These are phyloP conservation scores for Ischnura elegans DNA, from an alignment of 2,888 invertebrate genomes.

Conservation along the genomic window DNA sequence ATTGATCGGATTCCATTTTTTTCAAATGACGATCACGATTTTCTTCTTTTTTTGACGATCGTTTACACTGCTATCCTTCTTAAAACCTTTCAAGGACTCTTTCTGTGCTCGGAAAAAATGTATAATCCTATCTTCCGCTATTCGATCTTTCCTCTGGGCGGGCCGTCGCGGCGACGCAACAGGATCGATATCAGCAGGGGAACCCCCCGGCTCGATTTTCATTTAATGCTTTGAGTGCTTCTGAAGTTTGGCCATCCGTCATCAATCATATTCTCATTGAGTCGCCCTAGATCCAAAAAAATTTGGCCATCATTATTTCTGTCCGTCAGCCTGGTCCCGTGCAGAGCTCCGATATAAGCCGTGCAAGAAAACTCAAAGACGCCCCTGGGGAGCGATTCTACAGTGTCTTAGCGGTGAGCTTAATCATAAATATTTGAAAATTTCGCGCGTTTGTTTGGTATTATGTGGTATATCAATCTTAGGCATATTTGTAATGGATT, in stretches of 20 bases:
- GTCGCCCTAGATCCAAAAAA: slow-evolving; percentile 34
- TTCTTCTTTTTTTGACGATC: neutral
- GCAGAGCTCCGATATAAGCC: neutral
- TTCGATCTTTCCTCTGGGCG: neutral
- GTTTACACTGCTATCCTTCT: neutral
- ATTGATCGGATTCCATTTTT: neutral
- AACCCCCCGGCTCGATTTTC: slow-evolving; percentile 48
- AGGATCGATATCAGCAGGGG: neutral
- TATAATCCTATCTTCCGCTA: neutral
- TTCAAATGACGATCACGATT: neutral
- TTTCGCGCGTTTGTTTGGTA: neutral
- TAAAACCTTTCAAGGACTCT: neutral
- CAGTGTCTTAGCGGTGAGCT: neutral
- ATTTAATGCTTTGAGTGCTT: slow-evolving; percentile 58
- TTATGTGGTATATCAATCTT: neutral
- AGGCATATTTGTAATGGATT: too few relatives aligned
- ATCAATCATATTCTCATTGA: slow-evolving; percentile 33
- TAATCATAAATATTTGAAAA: neutral
- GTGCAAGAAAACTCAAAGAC: neutral
- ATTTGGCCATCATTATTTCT: neutral
- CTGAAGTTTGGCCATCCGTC: slow-evolving; percentile 60
- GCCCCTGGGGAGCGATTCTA: neutral
- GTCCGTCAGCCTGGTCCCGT: neutral
- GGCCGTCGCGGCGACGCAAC: neutral
- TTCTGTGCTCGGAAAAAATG: neutral